Base-by-base conservation (phyloP, 30 jellyfish, hydroid and myxozoan genomes). In the Hydractinia symbiolongicarpus region DNA sequence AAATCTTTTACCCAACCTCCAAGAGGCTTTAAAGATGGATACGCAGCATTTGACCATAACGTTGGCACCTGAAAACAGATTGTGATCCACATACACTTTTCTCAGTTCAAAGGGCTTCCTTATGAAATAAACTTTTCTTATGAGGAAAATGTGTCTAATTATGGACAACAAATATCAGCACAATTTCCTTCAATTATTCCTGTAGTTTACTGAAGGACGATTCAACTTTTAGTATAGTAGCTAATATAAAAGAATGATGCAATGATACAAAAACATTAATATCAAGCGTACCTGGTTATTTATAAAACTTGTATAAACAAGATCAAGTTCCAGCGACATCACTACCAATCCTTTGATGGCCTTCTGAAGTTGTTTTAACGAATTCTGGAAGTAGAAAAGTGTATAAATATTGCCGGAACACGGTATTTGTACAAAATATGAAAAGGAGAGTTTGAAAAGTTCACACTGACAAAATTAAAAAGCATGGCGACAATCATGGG, bases 321-420 rank as follows among this genome's bases (percentile, higher is more conserved):
- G 67, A 61, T 91, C 98, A 10, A 91, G 89, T 82, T 91, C 95
- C 58, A 91, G 79, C 13, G 98, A 91, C 98, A 91, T 91, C 55
- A 91, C 98, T n/a, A 87, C 98, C 78, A 91, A 72, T 5, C 98
- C 98, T 74, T 91, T 91, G 83, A 91, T 91, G 7, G 98, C 98
- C 76, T 86, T 87, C 66, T 91, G 98, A 52, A 91, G 81, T 77
- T 91, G 96, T 54, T 66, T 30, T 54, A 91, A 85, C 9, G 98
- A 91, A 54, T 86, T 87, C 98, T 91, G 88, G 15, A 79, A 79
- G 10, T 1, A 17, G 55, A 53, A 58, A 58, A 11, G 69, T 11
- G 15, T 11, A 0, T 2, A 58, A 58, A 58, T 58, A 16, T 58
- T 58, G 69, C 0, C 69, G 69, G 69, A 58, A 58, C 1, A 72